A percentile compares a stretch with the other conserved stretches of the same genome.
Conservation (phyloP, 2,113 vertebrate genomes). For the Eclectus roratus region DNA sequence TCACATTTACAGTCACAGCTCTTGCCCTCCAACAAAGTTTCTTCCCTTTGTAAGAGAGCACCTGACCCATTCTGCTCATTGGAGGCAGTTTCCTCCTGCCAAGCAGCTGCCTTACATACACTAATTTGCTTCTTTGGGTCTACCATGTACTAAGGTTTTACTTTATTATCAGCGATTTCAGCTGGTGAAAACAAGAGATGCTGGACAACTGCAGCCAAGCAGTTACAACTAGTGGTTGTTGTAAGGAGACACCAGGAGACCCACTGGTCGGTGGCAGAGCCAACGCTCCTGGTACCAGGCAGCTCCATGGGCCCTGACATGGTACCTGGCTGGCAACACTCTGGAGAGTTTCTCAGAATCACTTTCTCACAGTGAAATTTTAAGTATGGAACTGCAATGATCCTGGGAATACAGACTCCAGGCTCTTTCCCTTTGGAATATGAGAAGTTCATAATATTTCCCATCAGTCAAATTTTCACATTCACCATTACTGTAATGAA, state of each 20-base stretch:
- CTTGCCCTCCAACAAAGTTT: neutral
- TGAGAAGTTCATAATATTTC: slow-evolving; percentile 28
- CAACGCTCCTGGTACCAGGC: too few species aligned
- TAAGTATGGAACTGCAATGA: slow-evolving; percentile 59
- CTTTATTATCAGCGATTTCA: neutral
- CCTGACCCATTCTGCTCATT: neutral
- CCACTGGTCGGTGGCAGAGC: neutral
- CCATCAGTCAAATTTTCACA: slow-evolving; percentile 39
- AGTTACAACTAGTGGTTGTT: too few species aligned
- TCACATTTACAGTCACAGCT: neutral
- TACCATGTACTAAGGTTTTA: neutral
- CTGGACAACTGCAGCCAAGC: neutral
- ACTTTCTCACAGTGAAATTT: slow-evolving; percentile 30
- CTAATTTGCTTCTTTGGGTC: neutral
- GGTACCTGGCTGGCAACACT: neutral
- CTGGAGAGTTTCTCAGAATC: slow-evolving; percentile 27
- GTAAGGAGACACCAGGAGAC: neutral
- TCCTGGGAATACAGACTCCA: slow-evolving; percentile 41
- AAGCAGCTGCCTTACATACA: neutral
- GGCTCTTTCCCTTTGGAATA: slow-evolving; percentile 32
- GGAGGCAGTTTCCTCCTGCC: neutral
- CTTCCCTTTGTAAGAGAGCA: neutral
- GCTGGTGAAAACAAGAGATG: neutral
- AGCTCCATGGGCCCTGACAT: too few species aligned
- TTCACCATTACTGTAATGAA: slow-evolving; percentile 45